Base-by-base conservation (phyloP, 2,797 vertebrate species). In the Brachymystax lenok region DNA sequence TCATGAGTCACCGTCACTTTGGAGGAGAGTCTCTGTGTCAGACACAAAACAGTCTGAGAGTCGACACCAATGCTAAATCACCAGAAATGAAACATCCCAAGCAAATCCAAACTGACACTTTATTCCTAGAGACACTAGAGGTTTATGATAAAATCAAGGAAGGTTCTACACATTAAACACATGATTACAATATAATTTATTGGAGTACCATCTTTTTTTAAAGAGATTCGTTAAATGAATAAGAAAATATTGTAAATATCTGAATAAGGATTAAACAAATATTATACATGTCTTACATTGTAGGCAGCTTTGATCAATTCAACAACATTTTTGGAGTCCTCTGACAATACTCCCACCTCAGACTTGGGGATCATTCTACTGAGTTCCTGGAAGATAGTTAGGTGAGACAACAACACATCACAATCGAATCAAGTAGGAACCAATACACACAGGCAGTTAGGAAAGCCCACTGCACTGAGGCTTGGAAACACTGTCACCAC, bases 361-460 rank as follows among this genome's bases (percentile, higher is more conserved):
- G 98, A 99, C 87, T 98, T 99, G 2, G 97, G 97, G 84, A 99
- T 98, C 92, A 99, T 92, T 73, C 94, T 81, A 0, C 94, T 96
- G 71, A 99, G 95, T 81, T 97, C 92, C 98, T 99, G 86, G 5
- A 40, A 46, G 40, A 46, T 46, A 46, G 40, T 46, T 46, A 46
- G 40, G 40, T 3, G 10, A 46, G 40, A 46, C 10, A 10, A 46
- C 40, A 46, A 46, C 40, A 46, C 40, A 46, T 46, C 40, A 12
- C 40, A 46, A 46, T 10, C 8, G 8, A 10, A 46, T 46, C 40
- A 46, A 46, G 40, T 46, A 46, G 24, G 24, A 24, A 24, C 24
- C 24, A 24, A 24, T 24, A 24, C 24, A 24, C 24, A 24, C 24
- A 24, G 24, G 24, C 24, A 24, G 24, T 24, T 24, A 24, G 24